A percentile compares a stretch with the other conserved stretches of the same genome.
Evolutionary conservation across 2,113 vertebrate genomes (phyloP).

Genomic region (Eurypyga helias): DNA sequence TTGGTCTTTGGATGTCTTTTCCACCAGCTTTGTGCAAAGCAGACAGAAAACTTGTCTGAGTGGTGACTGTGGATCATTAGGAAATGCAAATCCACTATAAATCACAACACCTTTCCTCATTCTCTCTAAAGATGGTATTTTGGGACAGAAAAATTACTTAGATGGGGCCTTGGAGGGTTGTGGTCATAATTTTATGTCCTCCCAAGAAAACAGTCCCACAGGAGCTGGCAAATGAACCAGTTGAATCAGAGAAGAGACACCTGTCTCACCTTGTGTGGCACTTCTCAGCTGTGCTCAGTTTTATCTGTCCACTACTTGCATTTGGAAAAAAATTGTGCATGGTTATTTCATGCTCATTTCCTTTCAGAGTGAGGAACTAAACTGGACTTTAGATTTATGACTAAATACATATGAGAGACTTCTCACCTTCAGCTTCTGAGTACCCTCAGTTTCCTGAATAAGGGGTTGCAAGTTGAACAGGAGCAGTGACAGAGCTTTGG

Average conservation of each 20-base stretch:
- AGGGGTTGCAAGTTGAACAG: not conserved
- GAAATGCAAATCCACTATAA: not conserved
- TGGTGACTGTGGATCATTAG: not conserved
- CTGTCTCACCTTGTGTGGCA: not conserved
- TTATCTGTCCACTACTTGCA: not conserved
- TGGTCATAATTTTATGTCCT: not conserved
- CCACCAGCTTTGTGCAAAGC: not conserved
- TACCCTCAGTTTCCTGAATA: not conserved
- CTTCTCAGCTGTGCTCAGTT: not conserved
- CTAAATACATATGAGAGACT: not conserved
- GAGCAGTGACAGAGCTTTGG: not conserved
- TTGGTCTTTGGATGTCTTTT: not conserved
- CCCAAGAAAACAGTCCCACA: not conserved
- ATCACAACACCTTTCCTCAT: not conserved
- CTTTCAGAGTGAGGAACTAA: not conserved
- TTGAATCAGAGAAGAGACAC: not conserved
- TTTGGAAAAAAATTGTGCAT: not conserved
- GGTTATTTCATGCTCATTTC: not conserved
- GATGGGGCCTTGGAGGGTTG: not conserved
- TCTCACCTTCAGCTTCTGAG: not conserved
- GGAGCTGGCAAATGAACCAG: not conserved
- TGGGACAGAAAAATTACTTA: not conserved
- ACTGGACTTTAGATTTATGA: not conserved
- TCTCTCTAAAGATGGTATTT: not conserved
- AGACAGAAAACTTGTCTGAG: not conserved